Evolutionary conservation across 2,888 invertebrate genomes (phyloP), one percentile per base, ranked within the genome.

Genomic region (Microplitis deprimator): DNA sequence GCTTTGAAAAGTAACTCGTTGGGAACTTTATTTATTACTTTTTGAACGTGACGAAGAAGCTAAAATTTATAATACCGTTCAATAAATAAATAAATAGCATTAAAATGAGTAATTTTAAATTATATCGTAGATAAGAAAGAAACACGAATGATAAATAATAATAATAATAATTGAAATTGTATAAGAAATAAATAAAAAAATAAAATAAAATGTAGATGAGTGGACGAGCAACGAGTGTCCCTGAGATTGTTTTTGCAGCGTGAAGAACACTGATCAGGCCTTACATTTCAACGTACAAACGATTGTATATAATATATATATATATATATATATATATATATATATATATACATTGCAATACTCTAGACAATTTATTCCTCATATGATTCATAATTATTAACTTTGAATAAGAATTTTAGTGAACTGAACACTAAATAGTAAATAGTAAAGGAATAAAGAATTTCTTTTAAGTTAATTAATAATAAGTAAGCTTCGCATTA

Each of bases 221-320:
- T 39, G 40, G 38, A 38, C 68, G 40, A 68, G n/a, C 68, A 68
- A 29, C 17, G 13, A 16, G 29, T 40, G 61, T 38, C 73, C 73
- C 41, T 73, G 73, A 73, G 67, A 68, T 65, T 67, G 59, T 73
- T 73, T 73, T 67, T 73, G 59, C 59, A 73, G 59, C 40, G 38
- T 65, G 67, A 67, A 73, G 73, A 73, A 71, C 71, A 71, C 71
- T 68, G 73, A 73, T 73, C 39, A 71, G 71, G 40, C 71, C 71
- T 71, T 71, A 16, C 71, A 71, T 61, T 71, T 38, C 29, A n/a
- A 71, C 62, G 38, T 16, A 61, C 71, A 61, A 50, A 6, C 10
- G 20, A 16, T 7, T n/a, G 59, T 38, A 40, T 59, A 39, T 20
- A 29, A 29, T 29, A 61, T 7, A 61, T 5, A 17, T 20, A 1